Evolutionary conservation across 2,888 invertebrate species (phyloP).

Genomic region (Drosophila lacicola): DNA sequence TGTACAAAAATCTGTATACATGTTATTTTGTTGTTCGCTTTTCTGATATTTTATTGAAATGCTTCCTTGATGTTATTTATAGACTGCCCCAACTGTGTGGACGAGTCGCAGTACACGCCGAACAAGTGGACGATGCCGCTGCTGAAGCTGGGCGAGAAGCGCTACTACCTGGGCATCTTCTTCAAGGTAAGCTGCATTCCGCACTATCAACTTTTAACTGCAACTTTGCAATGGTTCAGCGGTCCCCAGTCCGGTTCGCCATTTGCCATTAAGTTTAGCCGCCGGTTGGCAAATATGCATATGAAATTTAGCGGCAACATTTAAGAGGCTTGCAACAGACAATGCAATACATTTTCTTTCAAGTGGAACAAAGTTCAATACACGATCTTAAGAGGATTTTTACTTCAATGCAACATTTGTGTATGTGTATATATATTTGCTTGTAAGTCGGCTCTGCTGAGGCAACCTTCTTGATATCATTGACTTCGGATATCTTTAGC

Average conservation of each 20-base stretch:
- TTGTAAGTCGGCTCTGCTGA: neutral
- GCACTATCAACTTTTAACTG: conserved; percentile 48
- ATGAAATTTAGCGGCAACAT: conserved; percentile 35
- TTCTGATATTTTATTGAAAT: conserved; percentile 12
- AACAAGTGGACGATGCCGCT: conserved; percentile 96
- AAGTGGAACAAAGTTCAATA: neutral
- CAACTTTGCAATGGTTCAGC: conserved; percentile 55
- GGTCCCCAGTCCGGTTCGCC: conserved; percentile 29
- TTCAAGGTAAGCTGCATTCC: conserved; percentile 91
- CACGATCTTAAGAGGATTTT: neutral
- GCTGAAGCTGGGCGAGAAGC: conserved; percentile 93
- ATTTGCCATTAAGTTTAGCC: conserved; percentile 29
- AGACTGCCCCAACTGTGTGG: conserved; percentile 94
- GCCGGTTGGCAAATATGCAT: conserved; percentile 44
- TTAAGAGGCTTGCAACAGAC: conserved; percentile 27
- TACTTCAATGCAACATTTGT: too few relatives aligned
- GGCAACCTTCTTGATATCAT: conserved; percentile 46
- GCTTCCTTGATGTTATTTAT: conserved; percentile 57
- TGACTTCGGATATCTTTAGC: conserved; percentile 34
- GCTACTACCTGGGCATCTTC: conserved; percentile 96
- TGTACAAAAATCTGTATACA: conserved; percentile 9
- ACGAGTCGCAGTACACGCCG: conserved; percentile 88
- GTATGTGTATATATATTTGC: neutral
- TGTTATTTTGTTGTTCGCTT: conserved; percentile 1
- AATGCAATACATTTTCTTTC: neutral